phyloP scores from a whole-genome alignment of 2,113 vertebrate species.

The Bufo gargarizans region DNA sequence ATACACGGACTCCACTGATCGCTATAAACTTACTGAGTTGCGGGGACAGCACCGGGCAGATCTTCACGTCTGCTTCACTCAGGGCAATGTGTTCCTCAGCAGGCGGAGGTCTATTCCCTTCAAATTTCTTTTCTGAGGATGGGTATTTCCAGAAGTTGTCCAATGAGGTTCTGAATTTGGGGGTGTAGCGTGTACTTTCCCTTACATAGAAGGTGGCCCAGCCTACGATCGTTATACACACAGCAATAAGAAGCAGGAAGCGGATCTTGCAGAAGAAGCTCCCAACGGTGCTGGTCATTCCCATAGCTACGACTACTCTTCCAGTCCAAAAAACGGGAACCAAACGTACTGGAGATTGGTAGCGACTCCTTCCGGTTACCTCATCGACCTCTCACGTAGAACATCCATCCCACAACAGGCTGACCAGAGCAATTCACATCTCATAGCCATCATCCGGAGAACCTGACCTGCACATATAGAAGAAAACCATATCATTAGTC shows the following conservation, averaged over 20 bases:
- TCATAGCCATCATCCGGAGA: neutral
- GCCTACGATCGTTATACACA: constrained; percentile 75
- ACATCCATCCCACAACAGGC: neutral
- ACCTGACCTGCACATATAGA: neutral
- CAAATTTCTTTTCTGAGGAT: constrained; percentile 37
- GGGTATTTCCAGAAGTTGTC: constrained; percentile 61
- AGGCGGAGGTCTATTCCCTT: constrained; percentile 45
- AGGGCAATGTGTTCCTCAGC: neutral
- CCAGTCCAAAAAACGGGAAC: too few species aligned
- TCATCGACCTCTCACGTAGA: neutral
- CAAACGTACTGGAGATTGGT: neutral
- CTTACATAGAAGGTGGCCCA: constrained; percentile 78
- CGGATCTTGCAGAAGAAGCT: constrained; percentile 75
- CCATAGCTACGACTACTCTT: constrained; percentile 69
- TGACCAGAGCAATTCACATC: neutral
- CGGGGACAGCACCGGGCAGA: constrained; percentile 62
- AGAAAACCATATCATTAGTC: too few species aligned
- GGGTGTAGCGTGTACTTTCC: constrained; percentile 64
- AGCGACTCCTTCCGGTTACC: neutral
- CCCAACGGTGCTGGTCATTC: constrained; percentile 63
- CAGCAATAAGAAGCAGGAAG: constrained; percentile 74
- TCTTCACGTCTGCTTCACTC: constrained; percentile 40
- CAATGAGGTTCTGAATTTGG: constrained; percentile 57
- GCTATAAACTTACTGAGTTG: constrained; percentile 73
- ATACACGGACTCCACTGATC: too few species aligned